Evolutionary conservation across 2,113 vertebrate genomes (phyloP).

Genomic region (Oxyruncus cristatus): DNA sequence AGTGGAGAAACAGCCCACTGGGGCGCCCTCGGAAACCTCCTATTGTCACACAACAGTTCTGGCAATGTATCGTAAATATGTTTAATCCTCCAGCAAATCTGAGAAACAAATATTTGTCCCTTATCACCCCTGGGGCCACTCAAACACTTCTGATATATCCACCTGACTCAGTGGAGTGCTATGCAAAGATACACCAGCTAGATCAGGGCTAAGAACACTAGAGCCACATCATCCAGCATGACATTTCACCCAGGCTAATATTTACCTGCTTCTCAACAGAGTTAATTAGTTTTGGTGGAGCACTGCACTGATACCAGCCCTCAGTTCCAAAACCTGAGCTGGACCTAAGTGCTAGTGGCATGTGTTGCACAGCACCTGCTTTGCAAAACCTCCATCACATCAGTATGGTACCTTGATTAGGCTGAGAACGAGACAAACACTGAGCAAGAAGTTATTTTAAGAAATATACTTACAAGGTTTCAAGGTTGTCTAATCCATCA

Average conservation of each 20-base stretch:
- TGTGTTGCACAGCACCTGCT: background rate
- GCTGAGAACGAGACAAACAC: background rate
- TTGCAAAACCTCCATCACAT: background rate
- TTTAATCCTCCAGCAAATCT: background rate
- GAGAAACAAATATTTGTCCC: slow-evolving; percentile 19
- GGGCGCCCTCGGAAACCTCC: background rate
- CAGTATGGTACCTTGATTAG: background rate
- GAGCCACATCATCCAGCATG: background rate
- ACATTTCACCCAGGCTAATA: background rate
- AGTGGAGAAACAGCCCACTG: background rate
- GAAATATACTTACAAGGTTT: slow-evolving; percentile 90
- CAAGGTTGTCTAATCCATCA: slow-evolving; percentile 90
- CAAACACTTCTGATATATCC: background rate
- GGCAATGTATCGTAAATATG: background rate
- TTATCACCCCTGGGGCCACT: background rate
- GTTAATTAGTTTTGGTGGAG: slow-evolving; percentile 23
- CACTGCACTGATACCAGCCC: background rate
- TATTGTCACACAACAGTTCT: background rate
- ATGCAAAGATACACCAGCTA: background rate
- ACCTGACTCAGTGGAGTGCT: background rate
- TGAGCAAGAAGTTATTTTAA: background rate
- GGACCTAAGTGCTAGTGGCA: background rate
- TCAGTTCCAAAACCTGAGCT: background rate
- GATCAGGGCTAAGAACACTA: background rate
- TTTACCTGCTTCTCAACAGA: background rate